phyloP scores from a whole-genome alignment of 92 coral and sea anemone genomes.

The Epizoanthus illoricatus region DNA sequence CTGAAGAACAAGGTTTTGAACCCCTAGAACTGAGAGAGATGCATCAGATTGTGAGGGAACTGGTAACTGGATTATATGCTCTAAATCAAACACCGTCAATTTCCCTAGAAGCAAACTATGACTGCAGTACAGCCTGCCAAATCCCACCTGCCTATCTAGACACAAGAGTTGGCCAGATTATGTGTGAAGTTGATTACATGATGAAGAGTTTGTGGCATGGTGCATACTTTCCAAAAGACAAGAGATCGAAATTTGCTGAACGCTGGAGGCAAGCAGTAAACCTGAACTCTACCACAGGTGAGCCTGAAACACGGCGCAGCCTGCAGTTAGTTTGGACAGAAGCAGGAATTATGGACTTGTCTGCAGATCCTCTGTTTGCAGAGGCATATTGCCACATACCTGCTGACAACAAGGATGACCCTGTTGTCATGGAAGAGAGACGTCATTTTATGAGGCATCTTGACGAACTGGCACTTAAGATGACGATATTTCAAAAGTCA shows the following conservation, averaged over 20 bases:
- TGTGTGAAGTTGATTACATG: conserved; percentile 91
- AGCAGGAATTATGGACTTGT: conserved; percentile 92
- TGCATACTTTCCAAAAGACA: conserved; percentile 95
- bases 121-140: conserved; percentile 91
- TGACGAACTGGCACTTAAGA: conserved; percentile 86
- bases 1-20: conserved; percentile 80
- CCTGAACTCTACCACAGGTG: conserved; percentile 86
- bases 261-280: conserved; percentile 98
- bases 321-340: conserved; percentile 95
- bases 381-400: conserved; percentile 75
- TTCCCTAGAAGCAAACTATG: conserved; percentile 84
- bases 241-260: conserved; percentile 94
- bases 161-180: conserved; percentile 94
- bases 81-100: conserved; percentile 94
- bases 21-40: conserved; percentile 92
- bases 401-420: conserved; percentile 82
- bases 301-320: conserved; percentile 95
- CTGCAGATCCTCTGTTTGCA: conserved; percentile 82
- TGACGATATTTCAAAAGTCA: conserved; percentile 77
- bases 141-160: conserved; percentile 95
- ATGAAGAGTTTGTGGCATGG: conserved; percentile 99
- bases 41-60: conserved; percentile 94
- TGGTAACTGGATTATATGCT: conserved; percentile 83
- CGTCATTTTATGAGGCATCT: conserved; percentile 78
- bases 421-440: conserved; percentile 68